Percentiles rank a stretch among this genome's conserved stretches.
phyloP scores from a whole-genome alignment of 1,140 invertebrate genomes.

The Leptoteleia sp. region DNA sequence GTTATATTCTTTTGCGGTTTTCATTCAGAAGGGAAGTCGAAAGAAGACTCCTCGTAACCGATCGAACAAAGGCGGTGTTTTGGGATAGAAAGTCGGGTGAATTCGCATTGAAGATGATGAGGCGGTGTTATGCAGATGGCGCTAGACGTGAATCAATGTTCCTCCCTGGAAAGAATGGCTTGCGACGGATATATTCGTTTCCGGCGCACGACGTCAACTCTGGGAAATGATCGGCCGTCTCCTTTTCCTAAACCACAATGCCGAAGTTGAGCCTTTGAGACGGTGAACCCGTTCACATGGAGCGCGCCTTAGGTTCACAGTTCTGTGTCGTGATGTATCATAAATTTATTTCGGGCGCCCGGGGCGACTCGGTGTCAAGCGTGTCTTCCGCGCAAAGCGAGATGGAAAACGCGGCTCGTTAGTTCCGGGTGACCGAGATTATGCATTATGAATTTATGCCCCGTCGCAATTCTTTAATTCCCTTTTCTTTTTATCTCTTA shows the following conservation, averaged over 20 bases:
- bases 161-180: background rate
- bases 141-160: background rate
- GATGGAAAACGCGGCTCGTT: conserved; percentile 39
- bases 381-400: conserved; percentile 39
- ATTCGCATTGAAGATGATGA: background rate
- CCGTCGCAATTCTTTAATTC: background rate
- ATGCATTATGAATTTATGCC: conserved; percentile 37
- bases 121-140: background rate
- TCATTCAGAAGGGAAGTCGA: too few relatives aligned
- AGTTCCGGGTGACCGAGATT: conserved; percentile 76
- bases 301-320: conserved; percentile 24
- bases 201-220: conserved; percentile 24
- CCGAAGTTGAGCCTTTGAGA: conserved; percentile 10
- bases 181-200: conserved; percentile 12
- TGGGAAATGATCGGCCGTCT: conserved; percentile 11
- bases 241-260: conserved; percentile 22
- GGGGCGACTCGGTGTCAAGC: conserved; percentile 46
- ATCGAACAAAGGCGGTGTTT: too few relatives aligned
- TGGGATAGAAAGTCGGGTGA: background rate
- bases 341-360: conserved; percentile 57
- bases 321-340: conserved; percentile 51
- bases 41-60: too few relatives aligned
- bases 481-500: background rate
- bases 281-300: conserved; percentile 31
- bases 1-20: too few relatives aligned